Conservation (phyloP, 2,797 vertebrate species). For the Delichon dasypus region DNA sequence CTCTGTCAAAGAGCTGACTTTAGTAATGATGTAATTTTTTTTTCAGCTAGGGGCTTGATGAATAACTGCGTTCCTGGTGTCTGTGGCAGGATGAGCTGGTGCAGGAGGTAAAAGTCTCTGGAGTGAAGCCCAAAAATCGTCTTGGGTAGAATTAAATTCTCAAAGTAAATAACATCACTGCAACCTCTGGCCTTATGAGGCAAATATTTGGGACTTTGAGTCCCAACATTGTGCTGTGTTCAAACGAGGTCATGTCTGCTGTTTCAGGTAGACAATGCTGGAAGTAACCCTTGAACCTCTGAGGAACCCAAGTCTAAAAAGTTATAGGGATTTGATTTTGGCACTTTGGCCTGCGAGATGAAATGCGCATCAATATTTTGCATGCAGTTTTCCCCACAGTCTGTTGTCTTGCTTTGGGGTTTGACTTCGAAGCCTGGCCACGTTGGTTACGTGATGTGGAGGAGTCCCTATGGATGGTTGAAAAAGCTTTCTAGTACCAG, state of each 20-base stretch:
- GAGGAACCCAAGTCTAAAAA: neutral
- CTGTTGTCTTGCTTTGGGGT: neutral
- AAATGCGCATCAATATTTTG: rapidly evolving
- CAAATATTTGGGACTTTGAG: neutral
- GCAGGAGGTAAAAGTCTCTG: neutral
- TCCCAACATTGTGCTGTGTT: rapidly evolving
- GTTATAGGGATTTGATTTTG: neutral
- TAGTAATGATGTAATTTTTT: neutral
- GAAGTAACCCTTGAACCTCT: neutral
- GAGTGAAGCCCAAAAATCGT: neutral
- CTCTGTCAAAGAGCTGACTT: neutral
- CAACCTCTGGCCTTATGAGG: neutral
- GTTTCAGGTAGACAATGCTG: neutral
- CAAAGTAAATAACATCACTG: neutral
- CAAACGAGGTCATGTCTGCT: neutral
- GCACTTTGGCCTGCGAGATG: rapidly evolving
- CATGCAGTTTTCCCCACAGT: neutral
- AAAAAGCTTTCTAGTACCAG: neutral
- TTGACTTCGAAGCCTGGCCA: neutral
- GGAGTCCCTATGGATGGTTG: neutral
- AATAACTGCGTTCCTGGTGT: neutral
- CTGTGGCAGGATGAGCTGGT: neutral
- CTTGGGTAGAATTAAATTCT: neutral
- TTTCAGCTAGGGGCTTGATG: neutral
- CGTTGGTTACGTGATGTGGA: neutral